Base-by-base conservation (phyloP, 2,888 invertebrate genomes). In the Ectemnius lituratus region DNA sequence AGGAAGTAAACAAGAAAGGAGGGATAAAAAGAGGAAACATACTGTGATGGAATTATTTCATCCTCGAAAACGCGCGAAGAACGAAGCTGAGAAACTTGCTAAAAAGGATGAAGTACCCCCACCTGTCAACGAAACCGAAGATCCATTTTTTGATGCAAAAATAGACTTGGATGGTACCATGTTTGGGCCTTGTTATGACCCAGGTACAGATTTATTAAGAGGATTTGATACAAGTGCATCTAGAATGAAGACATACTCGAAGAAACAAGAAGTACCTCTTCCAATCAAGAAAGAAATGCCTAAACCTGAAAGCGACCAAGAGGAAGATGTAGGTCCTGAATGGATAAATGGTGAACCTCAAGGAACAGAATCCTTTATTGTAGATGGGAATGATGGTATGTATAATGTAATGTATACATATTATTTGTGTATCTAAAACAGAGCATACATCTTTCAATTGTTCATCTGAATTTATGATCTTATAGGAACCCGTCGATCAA, bases 31-130 rank as follows among this genome's bases (percentile, higher is more conserved):
- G 89, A 91, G 95, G 4, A 95, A 95, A 85, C 90, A 95, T 49
- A 94, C 94, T 77, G 94, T 95, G 0, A 94, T 94, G 84, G 94
- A 94, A 80, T 92, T 95, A 81, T 95, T 95, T 85, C 93, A 93
- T 28, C 92, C 93, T 74, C 93, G 93, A 83, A 92, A 87, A 64
- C 87, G 89, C 46, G 64, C 78, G 3, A 89, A 88, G 65, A 77
- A 77, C 6, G 88, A 88, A 3, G 20, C 62, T 0, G 82, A 86
- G 2, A 85, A 83, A 70, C n/a, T 61, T 5, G 27, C 59, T 5
- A 89, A 87, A 60, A 88, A 85, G 56, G 86, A 87, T 58, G 86
- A 83, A 16, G 46, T 68, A 6, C 5, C 52, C 16, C 52, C 52
- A 13, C 6, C 56, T 3, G 45, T 74, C 6, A 78, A 67, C 28